Conservation (phyloP, 2,113 vertebrate species). For the Phainopepla nitens region DNA sequence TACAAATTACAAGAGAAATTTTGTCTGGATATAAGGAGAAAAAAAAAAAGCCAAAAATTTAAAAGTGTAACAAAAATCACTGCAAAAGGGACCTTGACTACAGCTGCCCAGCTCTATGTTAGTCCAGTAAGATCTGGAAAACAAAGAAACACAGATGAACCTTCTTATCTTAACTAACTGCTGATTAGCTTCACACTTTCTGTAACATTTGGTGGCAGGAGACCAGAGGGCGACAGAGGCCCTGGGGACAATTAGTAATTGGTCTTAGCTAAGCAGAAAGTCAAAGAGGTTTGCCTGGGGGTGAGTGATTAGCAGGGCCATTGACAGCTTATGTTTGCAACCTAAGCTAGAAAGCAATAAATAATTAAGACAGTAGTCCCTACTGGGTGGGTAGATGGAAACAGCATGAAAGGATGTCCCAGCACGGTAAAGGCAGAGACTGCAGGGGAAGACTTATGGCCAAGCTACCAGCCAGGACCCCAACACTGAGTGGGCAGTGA, state of each 20-base stretch:
- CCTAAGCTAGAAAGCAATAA: neutral
- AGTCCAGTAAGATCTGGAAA: neutral
- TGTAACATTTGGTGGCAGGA: neutral
- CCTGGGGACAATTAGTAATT: neutral
- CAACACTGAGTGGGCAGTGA: fast-evolving
- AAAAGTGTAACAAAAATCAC: neutral
- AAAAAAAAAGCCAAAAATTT: neutral
- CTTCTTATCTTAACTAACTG: neutral
- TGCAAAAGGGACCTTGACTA: neutral
- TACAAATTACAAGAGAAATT: neutral
- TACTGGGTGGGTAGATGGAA: neutral
- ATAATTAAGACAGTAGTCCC: neutral
- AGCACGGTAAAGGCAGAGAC: neutral
- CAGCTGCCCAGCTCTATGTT: neutral
- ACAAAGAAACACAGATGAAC: neutral
- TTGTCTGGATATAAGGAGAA: neutral
- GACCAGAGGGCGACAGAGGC: neutral
- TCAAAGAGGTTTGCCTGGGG: neutral
- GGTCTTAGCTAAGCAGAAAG: neutral
- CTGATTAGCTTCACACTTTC: neutral
- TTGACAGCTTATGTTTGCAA: neutral
- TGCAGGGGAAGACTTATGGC: neutral
- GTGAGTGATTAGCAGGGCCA: neutral
- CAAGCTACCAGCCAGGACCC: neutral
- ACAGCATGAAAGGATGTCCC: neutral